A percentile compares a stretch with the other conserved stretches of the same genome.
Evolutionary conservation across 2,888 invertebrate species (phyloP).

Genomic region (Meteorus cinctellus): DNA sequence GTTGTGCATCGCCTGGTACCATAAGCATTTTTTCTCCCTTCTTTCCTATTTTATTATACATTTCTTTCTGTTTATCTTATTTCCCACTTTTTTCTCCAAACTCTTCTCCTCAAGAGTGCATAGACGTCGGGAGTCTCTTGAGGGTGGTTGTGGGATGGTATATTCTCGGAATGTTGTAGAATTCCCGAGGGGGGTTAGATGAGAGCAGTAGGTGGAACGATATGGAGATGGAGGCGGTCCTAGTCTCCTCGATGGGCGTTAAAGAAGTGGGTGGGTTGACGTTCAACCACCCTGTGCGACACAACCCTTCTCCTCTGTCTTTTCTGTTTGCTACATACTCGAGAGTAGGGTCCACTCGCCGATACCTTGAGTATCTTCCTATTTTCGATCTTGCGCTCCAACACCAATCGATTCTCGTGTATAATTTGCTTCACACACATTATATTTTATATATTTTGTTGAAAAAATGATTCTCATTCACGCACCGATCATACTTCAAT

Average conservation of each 20-base stretch:
- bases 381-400: constrained; percentile 36
- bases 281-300: constrained; percentile 61
- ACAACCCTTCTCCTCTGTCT: constrained; percentile 52
- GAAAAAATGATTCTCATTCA: neutral
- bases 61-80: neutral
- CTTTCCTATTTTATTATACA: neutral
- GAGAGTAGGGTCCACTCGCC: constrained; percentile 49
- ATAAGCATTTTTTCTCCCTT: neutral
- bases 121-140: constrained; percentile 53
- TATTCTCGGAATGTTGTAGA: constrained; percentile 57
- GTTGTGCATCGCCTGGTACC: neutral
- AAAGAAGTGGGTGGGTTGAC: constrained; percentile 68
- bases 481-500: neutral
- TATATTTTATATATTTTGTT: neutral
- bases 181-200: constrained; percentile 52
- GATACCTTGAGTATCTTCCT: constrained; percentile 46
- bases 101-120: constrained; percentile 50
- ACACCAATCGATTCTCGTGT: neutral
- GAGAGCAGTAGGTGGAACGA: constrained; percentile 70
- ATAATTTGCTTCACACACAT: neutral
- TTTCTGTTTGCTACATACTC: constrained; percentile 33
- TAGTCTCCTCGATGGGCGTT: constrained; percentile 70
- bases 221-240: constrained; percentile 71
- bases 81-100: neutral
- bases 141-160: constrained; percentile 59